phyloP scores from a whole-genome alignment of 1,140 invertebrate genomes.

The Drosophila funebris region DNA sequence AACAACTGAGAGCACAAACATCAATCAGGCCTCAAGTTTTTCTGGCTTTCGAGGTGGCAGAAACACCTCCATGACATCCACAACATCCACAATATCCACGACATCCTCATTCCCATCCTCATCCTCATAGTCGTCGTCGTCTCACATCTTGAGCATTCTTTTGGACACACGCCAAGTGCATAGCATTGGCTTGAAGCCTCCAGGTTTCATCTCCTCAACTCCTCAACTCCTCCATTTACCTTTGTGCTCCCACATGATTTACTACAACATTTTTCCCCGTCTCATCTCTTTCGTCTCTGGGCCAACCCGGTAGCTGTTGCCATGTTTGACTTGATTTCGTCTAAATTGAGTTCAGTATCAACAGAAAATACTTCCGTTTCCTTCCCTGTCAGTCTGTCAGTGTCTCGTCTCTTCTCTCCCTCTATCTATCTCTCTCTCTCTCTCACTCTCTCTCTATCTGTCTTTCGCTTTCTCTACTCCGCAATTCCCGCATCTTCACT shows the following conservation, averaged over 20 bases:
- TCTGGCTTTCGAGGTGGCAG: slow-evolving; percentile 30
- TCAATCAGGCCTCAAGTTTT: slow-evolving; percentile 71
- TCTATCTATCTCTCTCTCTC: not conserved
- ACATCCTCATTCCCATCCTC: slow-evolving; percentile 42
- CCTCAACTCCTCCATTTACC: slow-evolving; percentile 42
- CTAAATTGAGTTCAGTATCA: slow-evolving; percentile 82
- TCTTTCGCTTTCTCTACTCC: not conserved
- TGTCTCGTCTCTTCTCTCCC: slow-evolving; percentile 10
- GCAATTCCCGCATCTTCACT: slow-evolving; percentile 1
- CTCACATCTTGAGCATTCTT: slow-evolving; percentile 68
- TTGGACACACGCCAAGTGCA: slow-evolving; percentile 59
- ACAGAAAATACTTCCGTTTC: slow-evolving; percentile 82
- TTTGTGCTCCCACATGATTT: slow-evolving; percentile 77
- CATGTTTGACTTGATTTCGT: slow-evolving; percentile 82
- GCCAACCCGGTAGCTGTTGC: slow-evolving; percentile 49
- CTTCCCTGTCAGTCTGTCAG: slow-evolving; percentile 48
- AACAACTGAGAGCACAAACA: slow-evolving; percentile 80
- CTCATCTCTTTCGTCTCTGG: not conserved
- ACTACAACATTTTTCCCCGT: slow-evolving; percentile 65
- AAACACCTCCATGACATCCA: slow-evolving; percentile 9
- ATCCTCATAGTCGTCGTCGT: slow-evolving; percentile 25
- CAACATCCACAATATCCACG: no score
- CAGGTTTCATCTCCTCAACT: not conserved
- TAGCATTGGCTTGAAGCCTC: not conserved
- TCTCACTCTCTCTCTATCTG: not conserved